phyloP scores from a whole-genome alignment of 2,888 invertebrate species.

The Gymnoscelis rufifasciata region DNA sequence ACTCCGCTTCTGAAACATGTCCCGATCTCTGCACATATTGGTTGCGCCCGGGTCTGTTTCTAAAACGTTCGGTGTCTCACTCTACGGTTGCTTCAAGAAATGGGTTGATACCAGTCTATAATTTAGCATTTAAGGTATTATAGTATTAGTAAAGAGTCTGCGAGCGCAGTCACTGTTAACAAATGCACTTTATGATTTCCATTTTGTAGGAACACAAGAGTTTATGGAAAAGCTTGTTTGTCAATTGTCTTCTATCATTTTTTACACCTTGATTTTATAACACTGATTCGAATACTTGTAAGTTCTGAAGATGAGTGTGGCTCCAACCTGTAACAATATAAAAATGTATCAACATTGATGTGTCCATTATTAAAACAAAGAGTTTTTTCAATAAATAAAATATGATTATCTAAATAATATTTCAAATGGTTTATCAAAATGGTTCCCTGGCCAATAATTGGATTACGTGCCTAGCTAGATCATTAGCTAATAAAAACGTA shows the following conservation, averaged over 20 bases:
- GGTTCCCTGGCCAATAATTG: too few species aligned
- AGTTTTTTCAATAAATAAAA: too few species aligned
- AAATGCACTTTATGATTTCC: conserved; percentile 28
- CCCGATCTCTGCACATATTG: conserved; percentile 87
- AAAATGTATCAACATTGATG: neutral
- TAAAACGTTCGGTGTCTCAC: conserved; percentile 38
- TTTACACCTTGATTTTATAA: conserved; percentile 22
- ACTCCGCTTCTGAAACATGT: conserved; percentile 77
- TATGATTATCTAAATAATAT: too few species aligned
- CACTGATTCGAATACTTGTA: conserved; percentile 2
- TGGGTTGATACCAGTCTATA: conserved; percentile 95
- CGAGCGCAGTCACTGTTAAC: conserved; percentile 47
- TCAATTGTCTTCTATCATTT: conserved; percentile 69
- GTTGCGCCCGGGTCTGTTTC: conserved; percentile 56
- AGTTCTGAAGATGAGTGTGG: neutral
- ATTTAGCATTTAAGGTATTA: conserved; percentile 87
- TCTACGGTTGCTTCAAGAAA: conserved; percentile 95
- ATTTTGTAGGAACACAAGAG: conserved; percentile 21
- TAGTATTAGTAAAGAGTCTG: conserved; percentile 51
- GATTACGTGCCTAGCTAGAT: too few species aligned
- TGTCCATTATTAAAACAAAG: too few species aligned
- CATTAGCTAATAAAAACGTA: too few species aligned
- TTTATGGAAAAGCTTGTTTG: conserved; percentile 19
- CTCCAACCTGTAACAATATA: conserved; percentile 45
- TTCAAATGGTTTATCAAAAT: too few species aligned